phyloP scores from a whole-genome alignment of 1,140 invertebrate genomes.

The Ephestia elutella region DNA sequence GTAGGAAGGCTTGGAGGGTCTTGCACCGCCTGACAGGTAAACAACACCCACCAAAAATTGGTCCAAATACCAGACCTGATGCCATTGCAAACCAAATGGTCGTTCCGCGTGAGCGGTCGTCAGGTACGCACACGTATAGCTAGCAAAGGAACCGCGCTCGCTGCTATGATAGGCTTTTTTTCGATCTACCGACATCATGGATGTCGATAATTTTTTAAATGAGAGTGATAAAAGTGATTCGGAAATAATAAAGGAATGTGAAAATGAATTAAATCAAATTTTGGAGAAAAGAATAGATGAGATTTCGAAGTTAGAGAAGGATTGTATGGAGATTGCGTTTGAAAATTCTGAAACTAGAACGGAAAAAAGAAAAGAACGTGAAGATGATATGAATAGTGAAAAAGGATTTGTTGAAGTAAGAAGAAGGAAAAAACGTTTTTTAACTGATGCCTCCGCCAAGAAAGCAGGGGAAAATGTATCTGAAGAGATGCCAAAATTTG shows the following conservation, averaged over 20 bases:
- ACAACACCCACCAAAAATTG: too few relatives aligned
- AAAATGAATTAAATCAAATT: conserved; percentile 1
- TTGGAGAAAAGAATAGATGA: neutral
- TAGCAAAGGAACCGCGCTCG: too few relatives aligned
- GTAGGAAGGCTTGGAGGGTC: too few relatives aligned
- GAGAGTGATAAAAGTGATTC: conserved; percentile 5
- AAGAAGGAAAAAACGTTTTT: neutral
- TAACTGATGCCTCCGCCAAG: neutral
- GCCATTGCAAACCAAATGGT: too few relatives aligned
- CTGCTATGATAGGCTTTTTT: neutral
- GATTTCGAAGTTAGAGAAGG: neutral
- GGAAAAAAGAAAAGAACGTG: conserved; percentile 5
- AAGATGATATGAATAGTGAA: conserved; percentile 1
- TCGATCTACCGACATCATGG: conserved; percentile 8
- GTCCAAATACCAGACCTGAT: too few relatives aligned
- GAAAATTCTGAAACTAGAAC: neutral
- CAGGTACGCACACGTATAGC: neutral
- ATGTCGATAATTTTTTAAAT: conserved; percentile 5
- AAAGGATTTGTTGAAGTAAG: conserved; percentile 3
- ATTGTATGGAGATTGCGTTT: neutral
- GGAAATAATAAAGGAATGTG: conserved; percentile 4
- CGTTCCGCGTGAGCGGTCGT: conserved; percentile 4
- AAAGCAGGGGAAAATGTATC: neutral
- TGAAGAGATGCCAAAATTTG: conserved; percentile 2
- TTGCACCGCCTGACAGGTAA: too few relatives aligned